Conservation (phyloP, 2,888 invertebrate species). For the Agrenia bidenticulata region DNA sequence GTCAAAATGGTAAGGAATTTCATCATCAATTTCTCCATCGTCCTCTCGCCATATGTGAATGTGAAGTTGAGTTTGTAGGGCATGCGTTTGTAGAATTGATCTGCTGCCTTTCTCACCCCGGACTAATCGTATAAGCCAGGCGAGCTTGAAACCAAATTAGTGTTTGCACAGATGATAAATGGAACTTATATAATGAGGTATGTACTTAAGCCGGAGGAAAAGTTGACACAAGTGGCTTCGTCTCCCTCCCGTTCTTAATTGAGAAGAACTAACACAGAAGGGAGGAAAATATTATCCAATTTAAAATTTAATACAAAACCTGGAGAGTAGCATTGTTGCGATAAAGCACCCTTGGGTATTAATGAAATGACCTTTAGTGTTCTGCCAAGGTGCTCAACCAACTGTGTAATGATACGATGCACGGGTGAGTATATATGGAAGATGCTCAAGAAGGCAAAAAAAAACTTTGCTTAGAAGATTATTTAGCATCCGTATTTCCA, state of each 20-base stretch:
- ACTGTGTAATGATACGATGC: conserved; percentile 2
- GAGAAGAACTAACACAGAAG: not conserved
- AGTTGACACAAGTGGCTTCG: conserved; percentile 8
- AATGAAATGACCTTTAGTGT: conserved; percentile 8
- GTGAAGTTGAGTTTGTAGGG: too few species aligned
- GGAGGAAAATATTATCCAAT: not conserved
- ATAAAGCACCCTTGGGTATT: conserved; percentile 3
- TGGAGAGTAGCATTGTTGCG: not conserved
- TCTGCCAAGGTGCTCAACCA: conserved; percentile 3
- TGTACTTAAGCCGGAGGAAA: not conserved
- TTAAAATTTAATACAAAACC: not conserved
- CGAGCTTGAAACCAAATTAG: conserved; percentile 6
- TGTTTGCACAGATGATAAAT: conserved; percentile 8
- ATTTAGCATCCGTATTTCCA: too few species aligned
- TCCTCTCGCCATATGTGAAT: too few species aligned
- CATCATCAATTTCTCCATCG: too few species aligned
- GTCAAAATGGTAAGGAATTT: too few species aligned
- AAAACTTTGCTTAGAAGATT: too few species aligned
- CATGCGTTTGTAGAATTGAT: too few species aligned
- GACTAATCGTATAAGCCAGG: too few species aligned
- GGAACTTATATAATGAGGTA: not conserved
- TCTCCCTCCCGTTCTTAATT: not conserved
- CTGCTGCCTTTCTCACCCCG: too few species aligned
- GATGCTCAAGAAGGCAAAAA: too few species aligned
- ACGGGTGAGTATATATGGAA: too few species aligned